Evolutionary conservation across 2,888 invertebrate genomes (phyloP).

Genomic region (Meteorus colon): DNA sequence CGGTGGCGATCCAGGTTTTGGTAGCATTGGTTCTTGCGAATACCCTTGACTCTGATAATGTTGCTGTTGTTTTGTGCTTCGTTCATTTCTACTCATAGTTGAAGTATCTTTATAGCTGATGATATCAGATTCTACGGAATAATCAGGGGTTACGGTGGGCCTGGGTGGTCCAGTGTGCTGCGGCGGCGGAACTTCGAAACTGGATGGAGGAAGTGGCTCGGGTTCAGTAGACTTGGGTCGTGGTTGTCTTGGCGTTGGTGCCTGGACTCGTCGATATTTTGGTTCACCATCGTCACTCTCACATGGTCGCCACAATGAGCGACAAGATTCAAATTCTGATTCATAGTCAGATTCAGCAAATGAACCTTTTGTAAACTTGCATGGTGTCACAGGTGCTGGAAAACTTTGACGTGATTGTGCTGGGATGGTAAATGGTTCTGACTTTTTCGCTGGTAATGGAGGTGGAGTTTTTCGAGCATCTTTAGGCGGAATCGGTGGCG

Average conservation of each 20-base stretch:
- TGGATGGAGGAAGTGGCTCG: constrained; percentile 76
- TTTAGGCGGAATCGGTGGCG: constrained; percentile 72
- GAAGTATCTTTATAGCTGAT: constrained; percentile 55
- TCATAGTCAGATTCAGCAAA: constrained; percentile 81
- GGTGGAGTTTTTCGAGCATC: constrained; percentile 68
- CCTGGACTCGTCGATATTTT: constrained; percentile 75
- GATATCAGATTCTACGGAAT: constrained; percentile 33
- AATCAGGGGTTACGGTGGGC: constrained; percentile 57
- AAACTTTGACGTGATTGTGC: constrained; percentile 72
- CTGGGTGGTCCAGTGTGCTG: constrained; percentile 61
- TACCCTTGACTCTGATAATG: constrained; percentile 51
- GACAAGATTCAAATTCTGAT: constrained; percentile 77
- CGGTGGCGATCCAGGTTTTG: constrained; percentile 70
- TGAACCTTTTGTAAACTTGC: constrained; percentile 76
- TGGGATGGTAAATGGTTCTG: constrained; percentile 74
- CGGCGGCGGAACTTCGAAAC: constrained; percentile 75
- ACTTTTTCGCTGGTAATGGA: constrained; percentile 68
- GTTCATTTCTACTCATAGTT: constrained; percentile 61
- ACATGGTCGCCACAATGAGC: constrained; percentile 78
- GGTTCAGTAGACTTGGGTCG: constrained; percentile 77
- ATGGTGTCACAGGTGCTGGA: constrained; percentile 77
- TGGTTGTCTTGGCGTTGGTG: constrained; percentile 72
- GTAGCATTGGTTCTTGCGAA: constrained; percentile 56
- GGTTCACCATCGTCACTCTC: constrained; percentile 80
- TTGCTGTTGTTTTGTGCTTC: constrained; percentile 59